Evolutionary conservation across 2,797 vertebrate genomes (phyloP).

Genomic region (Anguilla pacifica): DNA sequence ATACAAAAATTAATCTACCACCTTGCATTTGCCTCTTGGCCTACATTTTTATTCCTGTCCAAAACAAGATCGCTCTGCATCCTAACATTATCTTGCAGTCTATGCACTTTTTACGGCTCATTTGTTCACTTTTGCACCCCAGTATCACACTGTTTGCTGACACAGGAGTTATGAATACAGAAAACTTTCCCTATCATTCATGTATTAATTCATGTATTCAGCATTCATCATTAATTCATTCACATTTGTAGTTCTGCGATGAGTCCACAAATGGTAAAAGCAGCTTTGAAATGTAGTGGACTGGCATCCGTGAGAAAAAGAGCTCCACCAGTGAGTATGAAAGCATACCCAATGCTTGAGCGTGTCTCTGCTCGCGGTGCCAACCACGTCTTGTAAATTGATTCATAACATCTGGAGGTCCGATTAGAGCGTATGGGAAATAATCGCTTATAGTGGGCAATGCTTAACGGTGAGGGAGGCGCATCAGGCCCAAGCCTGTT

Average conservation of each 20-base stretch:
- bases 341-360: constrained; percentile 56
- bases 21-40: constrained; percentile 56
- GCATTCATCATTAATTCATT: constrained; percentile 76
- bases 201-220: background rate
- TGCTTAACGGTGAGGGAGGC: constrained; percentile 4
- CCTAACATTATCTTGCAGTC: background rate
- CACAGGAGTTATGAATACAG: background rate
- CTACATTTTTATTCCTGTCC: background rate
- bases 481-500: background rate
- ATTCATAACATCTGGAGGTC: background rate
- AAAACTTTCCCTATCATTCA: background rate
- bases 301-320: constrained; percentile 56
- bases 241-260: constrained; percentile 76
- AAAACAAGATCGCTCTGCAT: background rate
- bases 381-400: background rate
- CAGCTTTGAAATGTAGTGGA: constrained; percentile 68
- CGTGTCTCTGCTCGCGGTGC: constrained; percentile 33
- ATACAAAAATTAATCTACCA: constrained; percentile 70
- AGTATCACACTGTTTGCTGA: background rate
- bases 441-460: background rate
- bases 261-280: constrained; percentile 77
- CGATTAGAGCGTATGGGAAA: background rate
- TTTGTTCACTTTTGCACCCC: background rate
- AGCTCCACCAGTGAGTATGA: constrained; percentile 72
- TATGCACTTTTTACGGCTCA: background rate